A percentile compares a stretch with the other conserved stretches of the same genome.
Evolutionary conservation across 2,113 vertebrate species (phyloP).

Genomic region (Balaenoptera acutorostrata): DNA sequence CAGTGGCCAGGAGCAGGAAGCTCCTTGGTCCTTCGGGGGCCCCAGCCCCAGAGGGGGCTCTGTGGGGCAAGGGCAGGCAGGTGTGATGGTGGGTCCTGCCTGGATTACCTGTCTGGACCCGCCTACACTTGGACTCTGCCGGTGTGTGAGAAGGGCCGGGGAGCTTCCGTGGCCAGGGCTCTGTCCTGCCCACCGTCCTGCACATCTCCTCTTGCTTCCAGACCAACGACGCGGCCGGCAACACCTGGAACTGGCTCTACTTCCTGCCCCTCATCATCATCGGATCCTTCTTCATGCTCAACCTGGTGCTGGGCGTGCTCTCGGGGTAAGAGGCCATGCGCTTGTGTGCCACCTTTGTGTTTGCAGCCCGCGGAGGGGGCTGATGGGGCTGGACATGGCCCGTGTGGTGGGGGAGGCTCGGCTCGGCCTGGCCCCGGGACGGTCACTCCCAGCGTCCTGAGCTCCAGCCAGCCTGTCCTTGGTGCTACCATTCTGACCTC

Average conservation of each 20-base stretch:
- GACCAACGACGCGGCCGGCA: conserved; percentile 95
- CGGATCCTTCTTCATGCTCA: conserved; percentile 98
- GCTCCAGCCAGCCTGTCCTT: not conserved
- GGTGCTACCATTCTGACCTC: not conserved
- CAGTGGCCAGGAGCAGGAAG: not conserved
- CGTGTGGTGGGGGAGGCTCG: rapidly evolving
- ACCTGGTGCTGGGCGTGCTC: conserved; percentile 93
- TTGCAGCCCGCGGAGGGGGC: not conserved
- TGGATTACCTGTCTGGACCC: not conserved
- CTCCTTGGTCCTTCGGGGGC: too few species aligned
- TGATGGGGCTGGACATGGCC: rapidly evolving
- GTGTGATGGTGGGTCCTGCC: not conserved
- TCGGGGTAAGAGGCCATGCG: conserved; percentile 86
- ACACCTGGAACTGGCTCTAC: conserved; percentile 96
- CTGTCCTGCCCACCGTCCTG: not conserved
- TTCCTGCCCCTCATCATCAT: conserved; percentile 98
- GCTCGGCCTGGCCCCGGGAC: not conserved
- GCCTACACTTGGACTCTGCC: not conserved
- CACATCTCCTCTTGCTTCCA: conserved; percentile 69
- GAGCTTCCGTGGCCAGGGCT: rapidly evolving
- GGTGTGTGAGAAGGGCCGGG: not conserved
- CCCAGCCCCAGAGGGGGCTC: not conserved
- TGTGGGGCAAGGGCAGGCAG: not conserved
- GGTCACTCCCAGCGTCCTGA: not conserved
- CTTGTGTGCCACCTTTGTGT: rapidly evolving